phyloP scores from a whole-genome alignment of 2,888 invertebrate species.

The Doris montereyensis region DNA sequence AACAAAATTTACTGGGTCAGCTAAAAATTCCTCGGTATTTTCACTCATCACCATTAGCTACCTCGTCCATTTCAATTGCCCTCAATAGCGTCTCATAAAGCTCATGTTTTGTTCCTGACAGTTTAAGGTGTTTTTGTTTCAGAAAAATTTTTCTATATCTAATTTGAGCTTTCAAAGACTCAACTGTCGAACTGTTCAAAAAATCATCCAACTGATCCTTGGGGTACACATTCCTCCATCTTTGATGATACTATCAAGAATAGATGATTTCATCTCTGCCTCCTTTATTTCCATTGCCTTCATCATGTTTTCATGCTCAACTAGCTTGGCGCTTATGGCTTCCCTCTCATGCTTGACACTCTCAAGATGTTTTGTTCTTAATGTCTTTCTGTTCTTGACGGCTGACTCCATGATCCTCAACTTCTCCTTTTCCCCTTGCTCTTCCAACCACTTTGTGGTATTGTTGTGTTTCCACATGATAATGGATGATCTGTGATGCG shows the following conservation, averaged over 20 bases:
- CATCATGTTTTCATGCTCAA: too few relatives aligned
- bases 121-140: background rate
- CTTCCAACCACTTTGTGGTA: background rate
- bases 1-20: too few relatives aligned
- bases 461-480: slow-evolving; percentile 7
- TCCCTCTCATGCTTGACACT: background rate
- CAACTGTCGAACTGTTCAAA: background rate
- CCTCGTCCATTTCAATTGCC: too few relatives aligned
- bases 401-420: background rate
- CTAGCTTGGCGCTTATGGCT: background rate
- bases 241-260: background rate
- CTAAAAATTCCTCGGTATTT: too few relatives aligned
- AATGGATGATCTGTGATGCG: background rate
- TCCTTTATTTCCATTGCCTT: too few relatives aligned
- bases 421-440: background rate
- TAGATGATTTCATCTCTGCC: too few relatives aligned
- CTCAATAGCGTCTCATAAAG: too few relatives aligned
- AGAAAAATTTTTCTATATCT: background rate
- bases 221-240: background rate
- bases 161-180: background rate
- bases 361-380: background rate
- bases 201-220: background rate
- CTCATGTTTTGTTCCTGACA: background rate
- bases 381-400: background rate
- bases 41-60: too few relatives aligned